phyloP scores from a whole-genome alignment of 2,888 invertebrate species.

The Papilio elwesi region DNA sequence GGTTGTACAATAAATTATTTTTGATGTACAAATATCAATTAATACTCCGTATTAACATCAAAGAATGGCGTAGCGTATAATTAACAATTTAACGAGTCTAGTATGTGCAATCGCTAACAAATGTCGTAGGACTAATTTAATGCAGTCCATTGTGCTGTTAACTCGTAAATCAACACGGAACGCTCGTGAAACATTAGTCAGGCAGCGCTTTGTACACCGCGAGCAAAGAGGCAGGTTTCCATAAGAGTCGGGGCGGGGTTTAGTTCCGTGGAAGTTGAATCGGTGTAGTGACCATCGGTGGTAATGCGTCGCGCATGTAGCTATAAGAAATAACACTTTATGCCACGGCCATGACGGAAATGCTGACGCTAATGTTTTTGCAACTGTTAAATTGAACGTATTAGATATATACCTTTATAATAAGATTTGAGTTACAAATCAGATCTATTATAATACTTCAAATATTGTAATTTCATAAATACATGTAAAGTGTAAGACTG shows the following conservation, averaged over 20 bases:
- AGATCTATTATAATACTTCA: too few relatives aligned
- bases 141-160: slow-evolving; percentile 32
- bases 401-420: neutral
- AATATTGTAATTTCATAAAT: too few relatives aligned
- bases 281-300: slow-evolving; percentile 42
- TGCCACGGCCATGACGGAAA: neutral
- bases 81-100: slow-evolving; percentile 13
- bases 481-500: too few relatives aligned
- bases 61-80: slow-evolving; percentile 5
- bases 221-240: slow-evolving; percentile 43
- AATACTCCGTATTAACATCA: slow-evolving; percentile 7
- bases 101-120: slow-evolving; percentile 19
- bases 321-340: slow-evolving; percentile 18
- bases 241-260: slow-evolving; percentile 49
- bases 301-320: slow-evolving; percentile 14
- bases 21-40: neutral
- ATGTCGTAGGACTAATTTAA: slow-evolving; percentile 24
- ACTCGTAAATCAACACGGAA: slow-evolving; percentile 42
- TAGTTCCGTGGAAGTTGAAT: slow-evolving; percentile 52
- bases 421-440: too few relatives aligned
- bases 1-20: neutral
- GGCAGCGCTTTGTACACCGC: slow-evolving; percentile 47
- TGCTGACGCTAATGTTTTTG: slow-evolving; percentile 1
- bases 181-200: slow-evolving; percentile 47
- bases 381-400: neutral